Conservation (phyloP, 2,113 vertebrate genomes). For the Danio rerio region GRCz12tu NC_133187.1:3087501-3088000, state of each 20-base stretch:
- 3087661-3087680: background rate
- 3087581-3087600: no score
- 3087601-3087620: no score
- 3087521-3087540: no score
- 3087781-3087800: conserved; percentile 28
- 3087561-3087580: no score
- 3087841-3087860: background rate
- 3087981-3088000: background rate
- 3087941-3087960: conserved; percentile 35
- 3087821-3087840: background rate
- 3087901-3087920: background rate
- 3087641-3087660: no score
- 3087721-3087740: background rate
- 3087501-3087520: no score
- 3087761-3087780: conserved; percentile 36
- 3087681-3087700: background rate
- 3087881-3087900: background rate
- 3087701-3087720: background rate
- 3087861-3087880: background rate
- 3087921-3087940: background rate
- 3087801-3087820: conserved; percentile 24
- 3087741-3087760: conserved; percentile 14
- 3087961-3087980: conserved; percentile 31
- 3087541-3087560: no score
- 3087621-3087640: no score